Conservation (phyloP, 37 sponge, comb jelly and placozoan genomes). For the Chondrosia reniformis region DNA sequence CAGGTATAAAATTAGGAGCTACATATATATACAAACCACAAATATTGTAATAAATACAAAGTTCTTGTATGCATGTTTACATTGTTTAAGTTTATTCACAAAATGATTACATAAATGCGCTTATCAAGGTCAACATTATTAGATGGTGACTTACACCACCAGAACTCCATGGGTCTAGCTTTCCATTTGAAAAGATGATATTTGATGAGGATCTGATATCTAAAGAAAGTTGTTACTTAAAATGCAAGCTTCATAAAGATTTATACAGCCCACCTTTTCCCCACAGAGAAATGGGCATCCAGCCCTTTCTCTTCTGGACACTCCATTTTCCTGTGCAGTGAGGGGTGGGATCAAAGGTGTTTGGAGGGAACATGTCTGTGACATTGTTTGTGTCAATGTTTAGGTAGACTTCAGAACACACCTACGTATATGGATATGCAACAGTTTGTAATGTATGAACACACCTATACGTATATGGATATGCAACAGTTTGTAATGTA, state of each 20-base stretch:
- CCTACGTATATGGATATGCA: conserved; percentile 49
- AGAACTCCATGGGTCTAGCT: conserved; percentile 85
- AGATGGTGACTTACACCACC: conserved; percentile 58
- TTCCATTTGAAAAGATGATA: conserved; percentile 90
- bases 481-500: no score
- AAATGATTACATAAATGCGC: neutral
- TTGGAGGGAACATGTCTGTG: conserved; percentile 90
- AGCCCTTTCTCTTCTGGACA: conserved; percentile 23
- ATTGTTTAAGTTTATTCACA: neutral
- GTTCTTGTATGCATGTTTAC: neutral
- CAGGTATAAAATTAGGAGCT: no score
- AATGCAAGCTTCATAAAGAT: neutral
- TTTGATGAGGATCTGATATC: conserved; percentile 70
- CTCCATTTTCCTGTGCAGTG: conserved; percentile 54
- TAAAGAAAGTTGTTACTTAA: neutral
- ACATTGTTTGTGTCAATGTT: conserved; percentile 62
- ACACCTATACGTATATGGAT: neutral
- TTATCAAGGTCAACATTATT: neutral
- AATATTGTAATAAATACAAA: neutral
- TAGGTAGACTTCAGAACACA: conserved; percentile 78
- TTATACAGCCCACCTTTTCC: conserved; percentile 44
- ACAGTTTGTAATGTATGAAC: no score
- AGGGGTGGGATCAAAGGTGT: conserved; percentile 20
- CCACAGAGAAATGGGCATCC: conserved; percentile 59
- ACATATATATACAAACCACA: neutral